Percentiles rank a stretch among this genome's conserved stretches.
phyloP scores from a whole-genome alignment of 1,140 invertebrate species.

The Melitaea cinxia region DNA sequence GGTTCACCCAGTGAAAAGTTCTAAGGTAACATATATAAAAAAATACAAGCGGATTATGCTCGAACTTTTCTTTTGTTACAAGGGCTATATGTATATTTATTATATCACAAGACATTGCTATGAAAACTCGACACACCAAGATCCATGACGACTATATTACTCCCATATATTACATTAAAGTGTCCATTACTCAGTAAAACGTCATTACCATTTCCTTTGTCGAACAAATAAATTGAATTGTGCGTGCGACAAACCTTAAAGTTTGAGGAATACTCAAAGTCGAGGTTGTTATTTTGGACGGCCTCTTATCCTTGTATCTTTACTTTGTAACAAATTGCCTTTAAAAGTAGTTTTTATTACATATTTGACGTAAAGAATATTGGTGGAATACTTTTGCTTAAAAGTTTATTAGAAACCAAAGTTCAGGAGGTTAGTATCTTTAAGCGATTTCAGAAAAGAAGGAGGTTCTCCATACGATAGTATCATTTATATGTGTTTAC shows the following conservation, averaged over 20 bases:
- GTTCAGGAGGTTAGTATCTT: too few relatives aligned
- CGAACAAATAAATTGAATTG: constrained; percentile 28
- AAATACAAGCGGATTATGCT: neutral
- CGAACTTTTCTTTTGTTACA: neutral
- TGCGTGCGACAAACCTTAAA: constrained; percentile 16
- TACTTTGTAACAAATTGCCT: neutral
- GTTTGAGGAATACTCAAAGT: constrained; percentile 20
- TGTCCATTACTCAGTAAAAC: constrained; percentile 12
- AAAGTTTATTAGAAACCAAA: too few relatives aligned
- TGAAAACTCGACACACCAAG: neutral
- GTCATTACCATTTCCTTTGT: constrained; percentile 6
- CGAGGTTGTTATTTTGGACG: neutral
- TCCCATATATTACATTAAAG: constrained; percentile 14
- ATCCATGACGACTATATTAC: neutral
- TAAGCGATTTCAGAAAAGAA: too few relatives aligned
- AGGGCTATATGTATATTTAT: neutral
- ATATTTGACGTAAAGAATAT: neutral
- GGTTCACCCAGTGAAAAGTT: too few relatives aligned
- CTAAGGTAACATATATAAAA: too few relatives aligned
- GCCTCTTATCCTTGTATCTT: neutral
- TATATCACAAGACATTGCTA: neutral
- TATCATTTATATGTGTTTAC: too few relatives aligned
- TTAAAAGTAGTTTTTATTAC: neutral
- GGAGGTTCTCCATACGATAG: too few relatives aligned
- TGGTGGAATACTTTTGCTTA: neutral